phyloP scores from a whole-genome alignment of 2,888 invertebrate species.

The Trissoscelio sp. region DNA sequence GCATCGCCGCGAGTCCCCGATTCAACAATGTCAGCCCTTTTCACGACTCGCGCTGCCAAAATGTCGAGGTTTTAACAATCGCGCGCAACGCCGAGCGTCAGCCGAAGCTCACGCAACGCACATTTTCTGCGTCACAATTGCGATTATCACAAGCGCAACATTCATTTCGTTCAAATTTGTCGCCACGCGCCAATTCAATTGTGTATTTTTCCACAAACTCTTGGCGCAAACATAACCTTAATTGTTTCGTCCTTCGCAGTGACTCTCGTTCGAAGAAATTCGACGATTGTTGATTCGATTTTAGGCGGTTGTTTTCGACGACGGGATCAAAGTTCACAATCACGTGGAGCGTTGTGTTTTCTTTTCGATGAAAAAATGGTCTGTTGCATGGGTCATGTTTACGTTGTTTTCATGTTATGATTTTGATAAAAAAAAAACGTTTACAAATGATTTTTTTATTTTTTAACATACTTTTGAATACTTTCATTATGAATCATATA shows the following conservation, averaged over 20 bases:
- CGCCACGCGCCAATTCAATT: too few relatives aligned
- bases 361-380: background rate
- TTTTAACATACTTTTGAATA: too few relatives aligned
- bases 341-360: background rate
- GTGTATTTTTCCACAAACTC: too few relatives aligned
- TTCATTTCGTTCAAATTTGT: too few relatives aligned
- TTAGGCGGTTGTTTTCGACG: too few relatives aligned
- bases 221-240: too few relatives aligned
- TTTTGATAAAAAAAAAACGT: background rate
- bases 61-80: slow-evolving; percentile 39
- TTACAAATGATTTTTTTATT: background rate
- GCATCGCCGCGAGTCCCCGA: background rate
- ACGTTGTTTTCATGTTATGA: background rate
- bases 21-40: slow-evolving; percentile 40
- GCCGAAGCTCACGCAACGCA: background rate
- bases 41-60: slow-evolving; percentile 41
- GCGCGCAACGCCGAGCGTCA: background rate
- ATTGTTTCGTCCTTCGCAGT: too few relatives aligned
- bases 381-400: background rate
- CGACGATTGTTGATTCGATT: too few relatives aligned
- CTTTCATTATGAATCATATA: too few relatives aligned
- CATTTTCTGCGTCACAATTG: background rate
- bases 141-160: too few relatives aligned
- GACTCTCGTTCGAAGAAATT: too few relatives aligned
- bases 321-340: background rate